phyloP scores from a whole-genome alignment of 2,113 vertebrate species.

The Onychorhynchus coronatus region DNA sequence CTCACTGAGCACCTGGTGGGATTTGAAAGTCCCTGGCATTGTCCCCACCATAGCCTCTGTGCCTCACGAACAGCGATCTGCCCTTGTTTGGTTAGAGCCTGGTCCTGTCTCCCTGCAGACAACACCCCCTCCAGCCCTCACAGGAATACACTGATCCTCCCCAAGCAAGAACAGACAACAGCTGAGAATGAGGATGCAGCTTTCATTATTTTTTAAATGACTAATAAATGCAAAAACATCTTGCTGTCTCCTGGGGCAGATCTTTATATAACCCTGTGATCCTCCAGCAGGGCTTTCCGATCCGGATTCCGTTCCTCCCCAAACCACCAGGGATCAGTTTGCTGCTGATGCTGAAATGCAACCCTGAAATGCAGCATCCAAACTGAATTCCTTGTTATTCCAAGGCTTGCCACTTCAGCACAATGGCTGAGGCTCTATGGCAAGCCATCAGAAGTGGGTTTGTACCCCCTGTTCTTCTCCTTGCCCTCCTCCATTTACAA shows the following conservation, averaged over 20 bases:
- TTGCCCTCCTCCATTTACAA: not conserved
- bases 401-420: not conserved
- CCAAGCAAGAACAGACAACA: constrained; percentile 35
- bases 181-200: constrained; percentile 55
- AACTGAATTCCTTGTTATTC: not conserved
- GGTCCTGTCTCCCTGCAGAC: not conserved
- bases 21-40: not conserved
- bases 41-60: not conserved
- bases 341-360: not conserved
- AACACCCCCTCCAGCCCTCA: not conserved
- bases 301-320: not conserved
- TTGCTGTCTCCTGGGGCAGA: not conserved
- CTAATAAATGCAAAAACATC: not conserved
- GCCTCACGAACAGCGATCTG: not conserved
- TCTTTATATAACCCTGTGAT: constrained; percentile 8
- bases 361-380: not conserved
- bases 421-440: not conserved
- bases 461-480: not conserved
- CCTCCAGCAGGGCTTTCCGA: not conserved
- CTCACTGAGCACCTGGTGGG: not conserved
- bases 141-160: constrained; percentile 26
- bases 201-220: not conserved
- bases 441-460: not conserved
- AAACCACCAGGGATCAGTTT: not conserved
- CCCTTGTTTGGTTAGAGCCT: constrained; percentile 54